Conservation (phyloP, 2,888 invertebrate species). For the Papilio elwesi region DNA sequence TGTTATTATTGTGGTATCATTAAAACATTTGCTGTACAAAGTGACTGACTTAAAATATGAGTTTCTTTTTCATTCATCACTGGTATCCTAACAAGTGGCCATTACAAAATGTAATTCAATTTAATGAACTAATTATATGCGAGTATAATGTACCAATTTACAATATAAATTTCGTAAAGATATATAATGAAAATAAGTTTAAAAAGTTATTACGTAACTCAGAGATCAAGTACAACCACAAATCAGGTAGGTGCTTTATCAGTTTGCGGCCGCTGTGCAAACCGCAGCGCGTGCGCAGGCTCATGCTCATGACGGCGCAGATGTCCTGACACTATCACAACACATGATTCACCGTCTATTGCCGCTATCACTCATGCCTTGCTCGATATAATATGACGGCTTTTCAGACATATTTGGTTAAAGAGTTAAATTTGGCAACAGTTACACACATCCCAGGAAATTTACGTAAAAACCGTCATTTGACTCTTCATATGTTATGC, state of each 20-base stretch:
- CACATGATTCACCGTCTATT: constrained; percentile 12
- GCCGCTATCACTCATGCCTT: constrained; percentile 1
- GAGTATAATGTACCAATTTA: too few relatives aligned
- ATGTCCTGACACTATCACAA: constrained; percentile 7
- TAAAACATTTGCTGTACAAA: too few relatives aligned
- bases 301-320: neutral
- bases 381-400: neutral
- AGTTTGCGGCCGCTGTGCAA: neutral
- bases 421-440: neutral
- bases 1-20: too few relatives aligned
- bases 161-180: too few relatives aligned
- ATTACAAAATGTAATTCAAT: too few relatives aligned
- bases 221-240: constrained; percentile 4
- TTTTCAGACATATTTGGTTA: neutral
- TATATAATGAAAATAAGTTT: too few relatives aligned
- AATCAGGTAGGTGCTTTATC: neutral
- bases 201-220: neutral
- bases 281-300: constrained; percentile 21
- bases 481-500: too few relatives aligned
- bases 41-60: too few relatives aligned
- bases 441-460: neutral
- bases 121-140: too few relatives aligned
- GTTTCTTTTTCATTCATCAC: too few relatives aligned
- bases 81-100: too few relatives aligned
- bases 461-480: too few relatives aligned